Percentiles rank a stretch among this genome's conserved stretches.
These are phyloP conservation scores for Sweltsa coloradensis DNA, from an alignment of 1,140 invertebrate genomes.

Conservation along the genomic window DNA sequence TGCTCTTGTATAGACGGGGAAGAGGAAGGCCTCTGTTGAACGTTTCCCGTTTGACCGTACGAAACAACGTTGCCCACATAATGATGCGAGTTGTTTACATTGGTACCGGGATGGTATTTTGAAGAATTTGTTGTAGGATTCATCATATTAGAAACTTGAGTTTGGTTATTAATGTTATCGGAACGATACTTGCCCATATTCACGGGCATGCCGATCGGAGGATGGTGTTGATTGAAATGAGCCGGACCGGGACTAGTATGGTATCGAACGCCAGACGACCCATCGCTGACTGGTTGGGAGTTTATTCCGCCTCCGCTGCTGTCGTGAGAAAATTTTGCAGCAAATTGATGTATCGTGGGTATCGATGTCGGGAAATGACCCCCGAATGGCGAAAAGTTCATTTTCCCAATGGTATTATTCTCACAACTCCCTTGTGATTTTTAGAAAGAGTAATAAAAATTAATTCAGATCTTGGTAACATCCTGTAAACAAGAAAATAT, in stretches of 20 bases:
- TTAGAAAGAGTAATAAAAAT: not conserved
- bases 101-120: constrained; percentile 33
- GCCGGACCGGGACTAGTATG: constrained; percentile 19
- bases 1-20: constrained; percentile 10
- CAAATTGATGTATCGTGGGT: constrained; percentile 44
- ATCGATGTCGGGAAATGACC: constrained; percentile 47
- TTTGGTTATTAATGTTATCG: constrained; percentile 25
- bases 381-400: constrained; percentile 53
- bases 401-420: too few relatives aligned
- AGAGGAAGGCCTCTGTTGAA: constrained; percentile 26
- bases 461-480: not conserved
- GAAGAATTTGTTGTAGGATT: constrained; percentile 13
- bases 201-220: constrained; percentile 24
- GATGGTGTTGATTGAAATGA: constrained; percentile 24
- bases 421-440: not conserved
- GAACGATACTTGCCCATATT: constrained; percentile 36
- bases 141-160: constrained; percentile 11
- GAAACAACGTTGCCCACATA: constrained; percentile 8
- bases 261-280: constrained; percentile 26
- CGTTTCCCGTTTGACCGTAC: constrained; percentile 22
- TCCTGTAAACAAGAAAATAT: not conserved
- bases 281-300: constrained; percentile 20
- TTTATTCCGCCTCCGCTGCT: constrained; percentile 8
- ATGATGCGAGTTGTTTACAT: constrained; percentile 15
- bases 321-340: constrained; percentile 17